Evolutionary conservation across 30 jellyfish, hydroid and myxozoan species (phyloP), one percentile per base, ranked within the genome.

Genomic region (Cassiopea xamachana): DNA sequence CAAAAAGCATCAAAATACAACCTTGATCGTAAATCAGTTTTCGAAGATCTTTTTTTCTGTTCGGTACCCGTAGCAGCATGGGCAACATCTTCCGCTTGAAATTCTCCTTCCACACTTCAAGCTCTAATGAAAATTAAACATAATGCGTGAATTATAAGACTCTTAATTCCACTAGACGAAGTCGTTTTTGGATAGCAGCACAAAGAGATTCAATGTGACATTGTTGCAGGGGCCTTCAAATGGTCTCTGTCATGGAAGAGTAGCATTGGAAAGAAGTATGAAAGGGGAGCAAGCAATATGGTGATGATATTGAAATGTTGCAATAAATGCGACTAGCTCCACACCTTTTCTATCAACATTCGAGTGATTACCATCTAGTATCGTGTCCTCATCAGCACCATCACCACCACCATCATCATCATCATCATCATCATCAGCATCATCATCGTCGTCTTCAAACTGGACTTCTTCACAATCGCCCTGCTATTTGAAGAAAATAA

Each of bases 1-100:
- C 39, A 27, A 27, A 27, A 27, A 27, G 39, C 39, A 27, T 27
- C 39, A 27, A 27, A 27, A 27, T 27, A 27, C 39, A 27, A 27
- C 97, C 97, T 72, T 90, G 92, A 62, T 75, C 39, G 79, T 90
- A 90, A 2, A 90, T 90, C 72, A 90, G 79, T 77, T 83, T 81
- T 48, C 84, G 69, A 48, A 90, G 51, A 47, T 90, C 92, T 7
- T 64, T 82, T 27, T 67, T 61, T 16, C 87, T 74, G 48, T 80
- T 82, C n/a, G 70, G 84, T 18, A 75, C 76, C 46, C 64, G 79
- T 73, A 75, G 19, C 89, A 90, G 19, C 58, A 81, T 48, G 2
- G 97, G 97, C 13, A 88, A 19, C 80, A 90, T 83, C 77, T 81
- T 90, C 50, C 16, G 89, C 79, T 90, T 90, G 80, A 90, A 82